Evolutionary conservation across 2,113 vertebrate genomes (phyloP), one percentile per base, ranked within the genome.

Genomic region (Rhabdornis inornatus): DNA sequence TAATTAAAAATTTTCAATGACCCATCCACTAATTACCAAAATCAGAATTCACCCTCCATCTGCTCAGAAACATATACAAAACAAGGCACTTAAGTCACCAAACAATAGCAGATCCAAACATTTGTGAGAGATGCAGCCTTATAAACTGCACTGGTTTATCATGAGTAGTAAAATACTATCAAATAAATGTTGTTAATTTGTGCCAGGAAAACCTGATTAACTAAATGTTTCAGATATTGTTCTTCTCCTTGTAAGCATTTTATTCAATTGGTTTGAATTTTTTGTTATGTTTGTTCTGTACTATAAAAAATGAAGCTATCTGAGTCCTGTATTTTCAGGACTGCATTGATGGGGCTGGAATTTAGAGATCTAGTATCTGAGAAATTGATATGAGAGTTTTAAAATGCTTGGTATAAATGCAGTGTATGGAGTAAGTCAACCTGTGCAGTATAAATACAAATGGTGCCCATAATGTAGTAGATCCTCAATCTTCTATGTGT

Each of bases 31-130:
- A 83, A 84, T 89, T 87, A 55, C 47, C 31, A 78, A 81, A 70
- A 92, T 89, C 56, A 78, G 65, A 93, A 93, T 79, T 96, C 75
- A n/a, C 59, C 53, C 52, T 87, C 87, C 91, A 72, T 95, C 83
- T 96, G 77, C 78, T 96, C 49, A 60, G 89, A 91, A 87, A 53
- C 16, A 37, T 49, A 91, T 4, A 27, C 77, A 89, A 92, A 95
- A 37, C 77, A 89, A 87, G 44, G 31, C 65, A 75, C 52, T 89
- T 71, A 94, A 72, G 44, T 95, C 31, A 82, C 90, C 49, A 76
- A 40, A 87, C 56, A 82, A 87, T 45, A 82, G 76, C 40, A 90
- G 72, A 78, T 81, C 44, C 69, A 92, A 91, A 74, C 60, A 88
- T 50, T 55, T 78, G 60, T 45, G 42, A 65, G n/a, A 70, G 52